A percentile compares a stretch with the other conserved stretches of the same genome.
These are phyloP conservation scores for Eupithecia inturbata DNA, from an alignment of 2,888 invertebrate species.

Conservation along the genomic window DNA sequence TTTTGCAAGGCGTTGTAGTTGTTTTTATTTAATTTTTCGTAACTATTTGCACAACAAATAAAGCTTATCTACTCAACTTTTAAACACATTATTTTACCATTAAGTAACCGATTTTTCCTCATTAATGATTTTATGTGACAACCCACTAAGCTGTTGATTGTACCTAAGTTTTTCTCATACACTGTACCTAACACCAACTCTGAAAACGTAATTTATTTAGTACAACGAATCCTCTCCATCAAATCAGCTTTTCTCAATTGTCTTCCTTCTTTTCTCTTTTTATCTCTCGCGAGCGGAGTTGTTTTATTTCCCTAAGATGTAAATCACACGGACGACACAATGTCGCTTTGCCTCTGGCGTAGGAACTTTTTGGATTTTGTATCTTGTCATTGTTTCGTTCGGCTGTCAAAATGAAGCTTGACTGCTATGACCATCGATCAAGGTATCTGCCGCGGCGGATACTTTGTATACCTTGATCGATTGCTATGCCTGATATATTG, in stretches of 20 bases:
- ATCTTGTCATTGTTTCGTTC: not conserved
- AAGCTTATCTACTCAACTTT: not conserved
- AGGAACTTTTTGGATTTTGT: not conserved
- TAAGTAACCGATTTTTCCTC: too few species aligned
- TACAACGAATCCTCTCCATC: conserved; percentile 33
- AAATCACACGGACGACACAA: conserved; percentile 10
- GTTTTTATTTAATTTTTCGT: too few species aligned
- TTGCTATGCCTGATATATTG: not conserved
- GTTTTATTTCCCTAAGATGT: conserved; percentile 22
- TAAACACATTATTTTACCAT: too few species aligned
- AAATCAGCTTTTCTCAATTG: conserved; percentile 32
- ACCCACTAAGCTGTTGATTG: not conserved
- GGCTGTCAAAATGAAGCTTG: not conserved
- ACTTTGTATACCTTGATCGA: too few species aligned
- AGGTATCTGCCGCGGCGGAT: too few species aligned
- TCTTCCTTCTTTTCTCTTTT: conserved; percentile 36
- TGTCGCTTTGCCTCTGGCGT: not conserved
- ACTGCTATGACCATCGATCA: not conserved
- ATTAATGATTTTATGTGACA: not conserved
- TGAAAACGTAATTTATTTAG: conserved; percentile 40
- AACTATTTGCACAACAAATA: not conserved
- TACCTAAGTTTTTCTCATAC: not conserved
- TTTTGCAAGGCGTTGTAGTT: not conserved
- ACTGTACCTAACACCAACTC: not conserved
- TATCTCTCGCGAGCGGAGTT: conserved; percentile 21